phyloP scores from a whole-genome alignment of 2,797 vertebrate genomes.

The Neosilurus hyrtlii region DNA sequence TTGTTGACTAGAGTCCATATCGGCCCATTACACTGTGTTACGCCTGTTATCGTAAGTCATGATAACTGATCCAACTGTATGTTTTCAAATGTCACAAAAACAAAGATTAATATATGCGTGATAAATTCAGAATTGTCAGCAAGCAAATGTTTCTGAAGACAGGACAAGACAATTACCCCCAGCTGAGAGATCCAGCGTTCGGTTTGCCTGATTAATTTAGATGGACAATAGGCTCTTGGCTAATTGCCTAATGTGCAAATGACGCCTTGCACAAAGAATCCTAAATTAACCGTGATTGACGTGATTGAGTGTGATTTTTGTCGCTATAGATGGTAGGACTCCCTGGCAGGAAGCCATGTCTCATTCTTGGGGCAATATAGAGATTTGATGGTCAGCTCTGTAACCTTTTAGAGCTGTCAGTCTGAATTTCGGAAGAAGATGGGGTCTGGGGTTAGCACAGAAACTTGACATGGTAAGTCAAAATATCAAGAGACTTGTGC shows the following conservation, averaged over 20 bases:
- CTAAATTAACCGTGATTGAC: constrained; percentile 49
- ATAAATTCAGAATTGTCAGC: constrained; percentile 62
- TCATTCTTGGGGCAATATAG: background rate
- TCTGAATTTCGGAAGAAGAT: background rate
- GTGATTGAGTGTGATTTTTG: constrained; percentile 35
- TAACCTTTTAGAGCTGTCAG: background rate
- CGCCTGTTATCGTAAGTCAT: constrained; percentile 55
- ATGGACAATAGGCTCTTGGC: constrained; percentile 48
- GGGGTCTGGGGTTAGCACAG: background rate
- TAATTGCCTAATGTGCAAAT: constrained; percentile 57
- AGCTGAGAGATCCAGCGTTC: constrained; percentile 47
- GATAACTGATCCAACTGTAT: constrained; percentile 56
- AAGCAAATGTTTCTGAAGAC: constrained; percentile 54
- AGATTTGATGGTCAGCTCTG: background rate
- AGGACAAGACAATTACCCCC: constrained; percentile 51
- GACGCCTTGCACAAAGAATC: constrained; percentile 44
- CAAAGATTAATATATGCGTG: constrained; percentile 64
- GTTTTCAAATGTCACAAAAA: constrained; percentile 61
- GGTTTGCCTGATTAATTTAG: constrained; percentile 52
- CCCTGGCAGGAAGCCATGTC: constrained; percentile 23
- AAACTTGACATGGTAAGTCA: background rate
- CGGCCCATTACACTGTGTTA: constrained; percentile 45
- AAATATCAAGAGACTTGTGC: background rate
- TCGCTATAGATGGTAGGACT: constrained; percentile 35
- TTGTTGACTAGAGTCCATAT: constrained; percentile 27